Evolutionary conservation across 2,113 vertebrate species (phyloP), one percentile per base, ranked within the genome.

Genomic region (Hymenochirus boettgeri): DNA sequence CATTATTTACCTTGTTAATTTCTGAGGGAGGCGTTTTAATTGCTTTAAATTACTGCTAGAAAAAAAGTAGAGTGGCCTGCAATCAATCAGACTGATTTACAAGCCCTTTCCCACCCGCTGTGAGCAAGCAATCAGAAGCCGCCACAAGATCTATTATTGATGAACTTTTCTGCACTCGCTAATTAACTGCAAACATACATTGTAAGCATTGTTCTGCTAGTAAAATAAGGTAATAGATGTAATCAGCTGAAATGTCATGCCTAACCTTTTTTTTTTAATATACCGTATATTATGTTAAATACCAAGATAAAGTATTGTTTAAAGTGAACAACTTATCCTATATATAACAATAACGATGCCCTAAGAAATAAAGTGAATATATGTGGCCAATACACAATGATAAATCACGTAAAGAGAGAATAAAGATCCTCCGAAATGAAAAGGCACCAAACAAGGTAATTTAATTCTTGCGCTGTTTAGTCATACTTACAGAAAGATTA

Each of bases 131-230:
- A 88, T 88, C 89, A 88, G 81, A 87, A 74, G 67, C 83, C 64
- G 52, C 86, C 75, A 58, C 82, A 57, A 78, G 85, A 89, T 88
- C 83, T 72, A 71, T 90, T 87, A 90, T 89, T 89, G 90, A 93
- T 88, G 90, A 92, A 90, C 84, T 84, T 85, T 77, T 82, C 54
- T 35, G 79, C 84, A 59, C 79, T 76, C 18, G 73, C 87, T 93
- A 87, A 91, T 93, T 89, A 90, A 88, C 85, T 78, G 63, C 27
- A n/a, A 81, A 80, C 58, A n/a, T 80, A 69, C 74, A 35, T 72
- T 71, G 76, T 78, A 78, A 42, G 78, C 77, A 35, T 27, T 8
- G 31, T 70, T 42, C 74, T 45, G 18, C 74, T 11, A 0, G 35
- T 58, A 62, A 59, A 0, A 65, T 59, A 45, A 26, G 7, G 67